A percentile compares a stretch with the other conserved stretches of the same genome.
These are phyloP conservation scores for Perca fluviatilis DNA, from an alignment of 2,113 vertebrate species.

Conservation along the genomic window DNA sequence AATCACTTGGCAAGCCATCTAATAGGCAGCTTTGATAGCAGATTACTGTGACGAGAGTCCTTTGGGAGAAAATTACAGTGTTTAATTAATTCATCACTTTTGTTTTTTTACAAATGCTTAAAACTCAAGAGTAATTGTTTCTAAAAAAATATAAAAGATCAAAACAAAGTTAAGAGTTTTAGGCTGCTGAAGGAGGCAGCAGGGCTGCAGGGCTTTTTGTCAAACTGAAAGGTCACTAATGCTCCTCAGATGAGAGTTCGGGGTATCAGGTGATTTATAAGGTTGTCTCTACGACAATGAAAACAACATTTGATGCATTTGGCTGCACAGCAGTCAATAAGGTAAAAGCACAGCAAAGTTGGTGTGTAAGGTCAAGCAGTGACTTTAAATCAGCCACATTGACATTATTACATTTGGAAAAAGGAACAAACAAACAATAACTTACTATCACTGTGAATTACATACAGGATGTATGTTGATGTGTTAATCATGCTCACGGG, in stretches of 20 bases:
- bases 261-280: conserved; percentile 72
- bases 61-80: not conserved
- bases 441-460: not conserved
- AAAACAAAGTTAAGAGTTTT: conserved; percentile 7
- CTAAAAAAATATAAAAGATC: conserved; percentile 13
- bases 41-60: not conserved
- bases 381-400: not conserved
- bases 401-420: not conserved
- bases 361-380: not conserved
- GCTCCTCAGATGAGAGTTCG: conserved; percentile 40
- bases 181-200: not conserved
- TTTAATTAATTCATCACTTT: not conserved
- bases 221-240: conserved; percentile 81
- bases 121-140: not conserved
- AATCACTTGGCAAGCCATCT: not conserved
- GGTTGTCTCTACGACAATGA: conserved; percentile 53
- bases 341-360: not conserved
- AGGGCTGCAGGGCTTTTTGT: conserved; percentile 60
- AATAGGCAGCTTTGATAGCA: not conserved
- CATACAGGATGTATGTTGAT: not conserved
- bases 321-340: conserved; percentile 1
- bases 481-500: not conserved
- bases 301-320: conserved; percentile 64
- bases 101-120: not conserved
- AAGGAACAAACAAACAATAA: not conserved